Evolutionary conservation across 2,113 vertebrate species (phyloP), one percentile per base, ranked within the genome.

Genomic region (Corydoras sp.): DNA sequence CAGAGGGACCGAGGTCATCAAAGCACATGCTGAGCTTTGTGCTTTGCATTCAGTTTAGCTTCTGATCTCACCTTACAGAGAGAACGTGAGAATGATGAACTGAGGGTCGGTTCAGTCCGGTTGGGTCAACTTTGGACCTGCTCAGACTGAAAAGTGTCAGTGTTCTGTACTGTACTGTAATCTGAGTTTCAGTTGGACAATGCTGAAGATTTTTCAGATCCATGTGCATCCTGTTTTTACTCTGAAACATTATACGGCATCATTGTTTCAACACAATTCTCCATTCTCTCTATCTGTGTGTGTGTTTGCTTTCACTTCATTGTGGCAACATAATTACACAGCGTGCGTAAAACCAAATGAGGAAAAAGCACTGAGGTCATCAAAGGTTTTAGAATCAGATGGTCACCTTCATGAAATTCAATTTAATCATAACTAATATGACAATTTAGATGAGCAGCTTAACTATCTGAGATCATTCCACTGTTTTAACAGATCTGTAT

Each of bases 61-160:
- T 18, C 71, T 53, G 49, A 61, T 56, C 63, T 73, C 63, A 67
- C 48, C 71, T 73, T 73, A 67, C 63, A 67, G 24, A 59, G 10
- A 53, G 14, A 54, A 12, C 67, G 24, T 30, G 43, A 59, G 56
- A 59, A 32, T 30, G 9, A 65, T 14, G 56, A 12, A 62, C 59
- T 51, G 51, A 55, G 65, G 65, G 55, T 64, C 61, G 64, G 71
- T 48, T 73, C 64, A 73, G 56, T 73, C 71, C 63, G 60, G 71
- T 61, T 59, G 29, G 11, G 58, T 66, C 56, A 24, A 73, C 53
- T 59, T 24, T 30, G 0, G 24, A n/a, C 62, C 62, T 51, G 62
- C 7, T 51, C 14, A 2, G 10, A 51, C 35, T 43, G 54, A 56
- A n/a, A 15, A 7, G 15, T 13, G 1, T 3, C 2, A 53, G 54